These are phyloP conservation scores for Agrenia bidenticulata DNA, from an alignment of 2,888 invertebrate species.

Conservation along the genomic window DNA sequence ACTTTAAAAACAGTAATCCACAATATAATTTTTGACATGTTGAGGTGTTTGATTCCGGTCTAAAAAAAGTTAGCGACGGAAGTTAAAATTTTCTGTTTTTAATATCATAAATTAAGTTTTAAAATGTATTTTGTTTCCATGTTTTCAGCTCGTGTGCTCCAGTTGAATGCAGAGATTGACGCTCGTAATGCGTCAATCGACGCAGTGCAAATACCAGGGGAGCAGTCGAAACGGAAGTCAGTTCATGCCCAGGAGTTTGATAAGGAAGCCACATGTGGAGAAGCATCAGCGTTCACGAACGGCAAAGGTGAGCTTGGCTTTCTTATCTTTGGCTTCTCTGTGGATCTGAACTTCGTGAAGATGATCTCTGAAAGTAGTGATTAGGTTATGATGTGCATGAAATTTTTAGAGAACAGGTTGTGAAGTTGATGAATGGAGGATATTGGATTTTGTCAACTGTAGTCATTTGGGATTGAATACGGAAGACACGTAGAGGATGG, in stretches of 20 bases:
- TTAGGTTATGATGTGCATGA: constrained; percentile 10
- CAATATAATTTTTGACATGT: too few relatives aligned
- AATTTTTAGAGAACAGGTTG: constrained; percentile 12
- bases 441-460: constrained; percentile 17
- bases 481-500: neutral
- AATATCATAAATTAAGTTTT: too few relatives aligned
- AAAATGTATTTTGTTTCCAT: too few relatives aligned
- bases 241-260: neutral
- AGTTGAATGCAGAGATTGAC: constrained; percentile 42
- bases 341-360: constrained; percentile 23
- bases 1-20: too few relatives aligned
- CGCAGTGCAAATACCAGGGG: neutral
- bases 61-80: too few relatives aligned
- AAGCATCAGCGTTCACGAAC: neutral
- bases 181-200: constrained; percentile 17
- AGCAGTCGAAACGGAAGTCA: constrained; percentile 3
- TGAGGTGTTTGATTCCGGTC: too few relatives aligned
- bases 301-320: constrained; percentile 19
- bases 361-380: constrained; percentile 5
- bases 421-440: constrained; percentile 12
- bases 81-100: too few relatives aligned
- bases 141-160: constrained; percentile 36
- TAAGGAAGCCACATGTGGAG: constrained; percentile 1
- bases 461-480: constrained; percentile 3
- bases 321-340: constrained; percentile 35